phyloP scores from a whole-genome alignment of 37 sponge, comb jelly and placozoan genomes.

The Beroe ovata region DNA sequence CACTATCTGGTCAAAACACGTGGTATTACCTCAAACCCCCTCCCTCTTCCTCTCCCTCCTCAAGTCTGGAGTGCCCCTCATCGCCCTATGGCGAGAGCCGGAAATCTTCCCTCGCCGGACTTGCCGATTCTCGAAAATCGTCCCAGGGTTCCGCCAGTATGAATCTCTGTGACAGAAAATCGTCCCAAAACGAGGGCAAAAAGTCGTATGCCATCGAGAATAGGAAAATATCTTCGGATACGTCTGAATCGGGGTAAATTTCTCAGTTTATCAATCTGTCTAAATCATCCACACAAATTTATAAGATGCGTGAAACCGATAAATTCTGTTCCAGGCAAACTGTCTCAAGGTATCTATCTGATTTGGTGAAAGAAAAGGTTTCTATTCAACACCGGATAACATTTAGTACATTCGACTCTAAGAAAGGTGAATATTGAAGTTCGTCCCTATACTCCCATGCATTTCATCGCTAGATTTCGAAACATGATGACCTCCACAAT shows the following conservation, averaged over 20 bases:
- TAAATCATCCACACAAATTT: no score
- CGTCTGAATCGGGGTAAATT: not conserved
- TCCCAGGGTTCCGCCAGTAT: no score
- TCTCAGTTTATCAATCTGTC: no score
- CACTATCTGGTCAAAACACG: conserved; percentile 9
- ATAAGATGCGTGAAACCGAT: no score
- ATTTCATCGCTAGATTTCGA: no score
- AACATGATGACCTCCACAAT: no score
- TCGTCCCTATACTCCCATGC: no score
- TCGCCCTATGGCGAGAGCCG: not conserved
- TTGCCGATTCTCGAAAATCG: no score
- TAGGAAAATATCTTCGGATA: not conserved
- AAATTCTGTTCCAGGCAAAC: not conserved
- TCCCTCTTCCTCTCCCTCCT: not conserved
- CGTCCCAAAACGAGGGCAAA: not conserved
- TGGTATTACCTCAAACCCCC: conserved; percentile 54
- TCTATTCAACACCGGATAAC: conserved; percentile 44
- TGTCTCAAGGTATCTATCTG: not conserved
- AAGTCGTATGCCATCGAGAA: not conserved
- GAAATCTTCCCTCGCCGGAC: no score
- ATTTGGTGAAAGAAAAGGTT: conserved; percentile 12
- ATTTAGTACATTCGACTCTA: conserved; percentile 42
- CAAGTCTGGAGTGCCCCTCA: not conserved
- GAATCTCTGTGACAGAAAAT: no score
- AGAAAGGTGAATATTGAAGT: no score